Percentiles rank a stretch among this genome's conserved stretches.
Evolutionary conservation across 1,140 invertebrate genomes (phyloP).

Genomic region (Proctacanthus coquilletti): DNA sequence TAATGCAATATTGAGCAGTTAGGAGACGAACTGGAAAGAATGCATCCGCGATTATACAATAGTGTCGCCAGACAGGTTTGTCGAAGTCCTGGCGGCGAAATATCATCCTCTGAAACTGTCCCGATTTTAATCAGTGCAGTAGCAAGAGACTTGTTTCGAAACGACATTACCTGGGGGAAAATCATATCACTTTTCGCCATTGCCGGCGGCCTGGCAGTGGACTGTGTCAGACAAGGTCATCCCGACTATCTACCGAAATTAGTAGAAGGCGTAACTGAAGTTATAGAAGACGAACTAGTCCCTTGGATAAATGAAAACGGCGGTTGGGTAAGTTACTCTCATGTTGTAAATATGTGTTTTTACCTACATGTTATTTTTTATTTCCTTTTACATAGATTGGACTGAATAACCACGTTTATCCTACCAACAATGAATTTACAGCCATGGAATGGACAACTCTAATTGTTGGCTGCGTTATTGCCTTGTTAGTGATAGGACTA

Average conservation of each 20-base stretch:
- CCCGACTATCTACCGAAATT: conserved; percentile 45
- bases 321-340: conserved; percentile 42
- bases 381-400: conserved; percentile 13
- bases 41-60: conserved; percentile 45
- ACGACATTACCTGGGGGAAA: conserved; percentile 49
- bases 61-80: conserved; percentile 41
- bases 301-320: conserved; percentile 53
- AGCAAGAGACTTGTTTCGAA: conserved; percentile 39
- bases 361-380: conserved; percentile 1
- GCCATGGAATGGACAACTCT: conserved; percentile 25
- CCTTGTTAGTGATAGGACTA: conserved; percentile 21
- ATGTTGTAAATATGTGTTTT: not conserved
- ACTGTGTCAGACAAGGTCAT: conserved; percentile 49
- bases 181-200: conserved; percentile 50
- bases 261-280: conserved; percentile 39
- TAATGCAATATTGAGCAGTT: conserved; percentile 20
- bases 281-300: conserved; percentile 49
- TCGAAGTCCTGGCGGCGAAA: conserved; percentile 30
- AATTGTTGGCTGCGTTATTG: conserved; percentile 22
- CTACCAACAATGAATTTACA: conserved; percentile 20
- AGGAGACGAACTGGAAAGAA: conserved; percentile 46
- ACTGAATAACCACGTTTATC: conserved; percentile 25
- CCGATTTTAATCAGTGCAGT: conserved; percentile 39
- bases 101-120: conserved; percentile 35
- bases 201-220: conserved; percentile 50